These are phyloP conservation scores for Solenopsis fugax DNA, from an alignment of 1,140 invertebrate species.

Conservation along the genomic window DNA sequence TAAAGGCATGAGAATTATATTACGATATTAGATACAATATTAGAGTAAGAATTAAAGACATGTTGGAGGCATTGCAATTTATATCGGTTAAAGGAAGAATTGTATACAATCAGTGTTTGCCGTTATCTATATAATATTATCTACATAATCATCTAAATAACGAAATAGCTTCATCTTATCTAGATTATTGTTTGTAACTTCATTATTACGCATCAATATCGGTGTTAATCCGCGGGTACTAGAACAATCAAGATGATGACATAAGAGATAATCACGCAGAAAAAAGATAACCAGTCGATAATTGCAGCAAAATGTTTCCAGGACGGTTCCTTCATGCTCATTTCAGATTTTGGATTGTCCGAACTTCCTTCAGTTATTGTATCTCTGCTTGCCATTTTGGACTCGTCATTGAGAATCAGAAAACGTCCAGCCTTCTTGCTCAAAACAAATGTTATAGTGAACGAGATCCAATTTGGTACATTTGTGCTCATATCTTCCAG, in stretches of 20 bases:
- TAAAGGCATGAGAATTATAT: too few relatives aligned
- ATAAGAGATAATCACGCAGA: slow-evolving; percentile 74
- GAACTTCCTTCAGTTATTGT: slow-evolving; percentile 69
- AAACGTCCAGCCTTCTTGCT: slow-evolving; percentile 76
- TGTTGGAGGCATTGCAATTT: too few relatives aligned
- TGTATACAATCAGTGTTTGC: too few relatives aligned
- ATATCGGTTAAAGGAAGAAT: too few relatives aligned
- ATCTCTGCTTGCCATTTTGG: slow-evolving; percentile 52
- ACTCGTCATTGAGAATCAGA: slow-evolving; percentile 67
- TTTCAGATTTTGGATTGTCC: slow-evolving; percentile 47
- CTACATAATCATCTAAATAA: too few relatives aligned
- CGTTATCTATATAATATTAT: too few relatives aligned
- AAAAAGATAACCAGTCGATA: slow-evolving; percentile 79
- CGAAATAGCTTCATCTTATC: too few relatives aligned
- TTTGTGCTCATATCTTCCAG: slow-evolving; percentile 72
- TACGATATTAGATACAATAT: too few relatives aligned
- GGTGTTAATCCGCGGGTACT: slow-evolving; percentile 59
- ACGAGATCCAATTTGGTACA: slow-evolving; percentile 78
- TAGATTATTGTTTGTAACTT: too few relatives aligned
- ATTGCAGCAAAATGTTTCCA: slow-evolving; percentile 80
- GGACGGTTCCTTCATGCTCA: too few relatives aligned
- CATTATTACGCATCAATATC: too few relatives aligned
- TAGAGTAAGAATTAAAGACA: too few relatives aligned
- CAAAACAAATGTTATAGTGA: slow-evolving; percentile 69
- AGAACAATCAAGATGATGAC: slow-evolving; percentile 74